Evolutionary conservation across 2,888 invertebrate species (phyloP), one percentile per base, ranked within the genome.

Genomic region (Parascotia fuliginaria): DNA sequence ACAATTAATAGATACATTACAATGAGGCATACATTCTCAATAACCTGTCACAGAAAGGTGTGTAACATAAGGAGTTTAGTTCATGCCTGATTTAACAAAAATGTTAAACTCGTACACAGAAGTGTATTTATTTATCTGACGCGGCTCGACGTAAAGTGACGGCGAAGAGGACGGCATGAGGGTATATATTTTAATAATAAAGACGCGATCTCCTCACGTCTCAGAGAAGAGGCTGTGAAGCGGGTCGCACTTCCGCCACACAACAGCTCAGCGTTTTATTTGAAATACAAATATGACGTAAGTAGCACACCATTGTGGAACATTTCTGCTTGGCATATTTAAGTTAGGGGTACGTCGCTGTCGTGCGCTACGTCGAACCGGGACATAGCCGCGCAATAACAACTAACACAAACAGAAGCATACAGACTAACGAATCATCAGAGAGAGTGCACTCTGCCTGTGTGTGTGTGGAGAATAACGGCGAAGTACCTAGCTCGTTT

Each of bases 231-330:
- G 5, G 4, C 24, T 32, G 38, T 14, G 38, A 44, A 44, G 39
- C 42, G 34, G 38, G n/a, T 14, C 52, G n/a, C 42, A 52, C 42
- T 52, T 56, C 66, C 65, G 61, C 37, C 36, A 3, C 47, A 32
- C 44, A 33, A 12, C 12, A 16, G 11, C 37, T 42, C 16, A 16
- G 6, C 36, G 13, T 31, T 38, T 53, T 42, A 58, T 49, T 62
- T 62, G 22, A 39, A 53, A 63, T 42, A 54, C 22, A 63, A 63
- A 63, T 47, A 24, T 42, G 42, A 53, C 59, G 27, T 53, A 47
- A 49, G 49, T 40, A 38, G 22, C 45, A 40, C 24, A 14, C 22
- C 28, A 2, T 7, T 11, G 22, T n/a, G n/a, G 14, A 34, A 46
- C 27, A 43, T 46, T 32, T 41, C 13, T 11, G n/a, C 19, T 4